phyloP scores from a whole-genome alignment of 1,140 invertebrate genomes.

The Antheraea pernyi region DNA sequence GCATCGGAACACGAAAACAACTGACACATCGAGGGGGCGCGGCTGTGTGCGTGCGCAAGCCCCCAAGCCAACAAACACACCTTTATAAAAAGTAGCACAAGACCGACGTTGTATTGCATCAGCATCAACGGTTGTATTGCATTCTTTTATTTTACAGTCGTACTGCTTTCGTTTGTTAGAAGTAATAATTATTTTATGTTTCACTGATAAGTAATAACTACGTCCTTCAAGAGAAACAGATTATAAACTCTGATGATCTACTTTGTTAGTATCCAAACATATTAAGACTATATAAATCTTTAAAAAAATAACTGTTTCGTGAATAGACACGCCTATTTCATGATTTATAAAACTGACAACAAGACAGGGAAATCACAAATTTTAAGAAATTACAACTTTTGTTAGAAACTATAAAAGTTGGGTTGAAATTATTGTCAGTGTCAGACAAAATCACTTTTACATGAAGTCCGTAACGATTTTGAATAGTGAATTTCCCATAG shows the following conservation, averaged over 20 bases:
- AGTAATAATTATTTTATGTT: constrained; percentile 1
- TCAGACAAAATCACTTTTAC: not conserved
- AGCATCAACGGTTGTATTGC: constrained; percentile 14
- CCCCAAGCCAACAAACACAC: constrained; percentile 10
- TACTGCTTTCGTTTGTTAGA: not conserved
- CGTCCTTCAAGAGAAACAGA: not conserved
- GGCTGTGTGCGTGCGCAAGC: constrained; percentile 22
- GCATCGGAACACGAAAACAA: constrained; percentile 20
- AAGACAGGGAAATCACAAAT: too few relatives aligned
- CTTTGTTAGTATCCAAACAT: not conserved
- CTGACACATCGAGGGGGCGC: constrained; percentile 1
- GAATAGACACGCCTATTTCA: too few relatives aligned
- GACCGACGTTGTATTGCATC: constrained; percentile 30
- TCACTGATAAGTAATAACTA: not conserved
- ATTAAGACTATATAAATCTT: too few relatives aligned
- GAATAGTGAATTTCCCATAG: not conserved
- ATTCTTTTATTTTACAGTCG: not conserved
- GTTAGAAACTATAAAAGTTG: too few relatives aligned
- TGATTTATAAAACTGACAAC: too few relatives aligned
- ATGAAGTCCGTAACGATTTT: not conserved
- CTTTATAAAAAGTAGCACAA: constrained; percentile 20
- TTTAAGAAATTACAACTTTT: too few relatives aligned
- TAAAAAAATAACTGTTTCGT: too few relatives aligned
- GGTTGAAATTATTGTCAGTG: too few relatives aligned
- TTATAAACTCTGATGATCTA: not conserved